phyloP scores from a whole-genome alignment of 2,797 vertebrate genomes.

The Paedocypris micromegethes region DNA sequence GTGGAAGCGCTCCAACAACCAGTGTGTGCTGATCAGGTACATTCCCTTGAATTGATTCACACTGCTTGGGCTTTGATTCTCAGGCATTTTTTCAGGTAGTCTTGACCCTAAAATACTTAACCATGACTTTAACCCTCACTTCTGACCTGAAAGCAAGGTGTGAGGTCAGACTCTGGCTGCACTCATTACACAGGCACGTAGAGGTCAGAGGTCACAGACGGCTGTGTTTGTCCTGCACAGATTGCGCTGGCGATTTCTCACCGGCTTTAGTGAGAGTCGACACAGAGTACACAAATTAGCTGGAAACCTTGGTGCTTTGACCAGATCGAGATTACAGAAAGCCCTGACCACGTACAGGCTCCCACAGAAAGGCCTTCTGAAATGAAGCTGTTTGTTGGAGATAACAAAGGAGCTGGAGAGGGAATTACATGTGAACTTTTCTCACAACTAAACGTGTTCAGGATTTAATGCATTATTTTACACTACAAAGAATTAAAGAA shows the following conservation, averaged over 20 bases:
- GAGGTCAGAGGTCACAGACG: slow-evolving; percentile 33
- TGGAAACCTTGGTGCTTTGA: not conserved
- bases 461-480: not conserved
- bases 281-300: slow-evolving; percentile 4
- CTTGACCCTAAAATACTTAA: slow-evolving; percentile 1
- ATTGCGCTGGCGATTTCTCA: slow-evolving; percentile 5
- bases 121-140: slow-evolving; percentile 15
- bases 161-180: slow-evolving; percentile 34
- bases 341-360: slow-evolving; percentile 16
- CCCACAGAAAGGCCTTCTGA: slow-evolving; percentile 1
- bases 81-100: not conserved
- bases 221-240: slow-evolving; percentile 18
- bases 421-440: no score
- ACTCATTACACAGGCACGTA: slow-evolving; percentile 37
- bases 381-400: not conserved
- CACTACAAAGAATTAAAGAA: slow-evolving; percentile 14
- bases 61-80: not conserved
- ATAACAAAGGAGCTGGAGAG: no score
- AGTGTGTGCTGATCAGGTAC: slow-evolving; percentile 96
- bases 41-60: no score
- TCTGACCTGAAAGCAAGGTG: slow-evolving; percentile 10
- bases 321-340: slow-evolving; percentile 8
- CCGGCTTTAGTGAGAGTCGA: slow-evolving; percentile 2
- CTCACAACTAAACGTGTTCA: not conserved
- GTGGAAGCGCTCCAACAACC: slow-evolving; percentile 88